Percentiles rank a stretch among this genome's conserved stretches.
These are phyloP conservation scores for Vultur gryphus DNA, from an alignment of 2,797 vertebrate species.

Conservation along the genomic window DNA sequence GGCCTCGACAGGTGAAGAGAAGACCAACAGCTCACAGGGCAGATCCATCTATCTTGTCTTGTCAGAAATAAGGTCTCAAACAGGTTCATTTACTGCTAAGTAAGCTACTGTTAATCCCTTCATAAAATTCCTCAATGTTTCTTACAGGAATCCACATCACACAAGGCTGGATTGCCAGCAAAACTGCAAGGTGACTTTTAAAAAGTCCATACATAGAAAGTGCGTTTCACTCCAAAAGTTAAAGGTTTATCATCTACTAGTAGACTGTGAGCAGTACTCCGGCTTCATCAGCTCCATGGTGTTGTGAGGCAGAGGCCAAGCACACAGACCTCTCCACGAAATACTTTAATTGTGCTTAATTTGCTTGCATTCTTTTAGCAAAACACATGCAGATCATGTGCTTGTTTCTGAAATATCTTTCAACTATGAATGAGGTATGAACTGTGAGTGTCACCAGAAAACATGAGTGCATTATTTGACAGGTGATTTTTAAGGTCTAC, in stretches of 20 bases:
- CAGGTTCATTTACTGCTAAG: background rate
- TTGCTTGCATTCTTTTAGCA: background rate
- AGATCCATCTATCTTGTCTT: background rate
- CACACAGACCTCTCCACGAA: background rate
- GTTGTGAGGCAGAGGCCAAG: background rate
- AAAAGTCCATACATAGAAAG: background rate
- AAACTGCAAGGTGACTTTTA: background rate
- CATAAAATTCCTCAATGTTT: background rate
- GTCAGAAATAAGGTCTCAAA: background rate
- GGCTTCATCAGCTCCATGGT: background rate
- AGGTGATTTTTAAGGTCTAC: background rate
- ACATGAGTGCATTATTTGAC: background rate
- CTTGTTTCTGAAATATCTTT: background rate
- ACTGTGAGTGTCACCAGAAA: background rate
- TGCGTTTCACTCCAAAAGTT: background rate
- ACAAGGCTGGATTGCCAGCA: background rate
- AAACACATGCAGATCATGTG: background rate
- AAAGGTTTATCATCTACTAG: background rate
- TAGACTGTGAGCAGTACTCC: background rate
- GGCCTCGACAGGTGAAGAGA: background rate
- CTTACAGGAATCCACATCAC: background rate
- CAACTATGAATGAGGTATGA: background rate
- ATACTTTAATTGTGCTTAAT: background rate
- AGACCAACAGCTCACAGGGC: background rate
- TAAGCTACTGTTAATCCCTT: background rate